Conservation (phyloP, 2,888 invertebrate species). For the Zhengitettix transpicula region DNA sequence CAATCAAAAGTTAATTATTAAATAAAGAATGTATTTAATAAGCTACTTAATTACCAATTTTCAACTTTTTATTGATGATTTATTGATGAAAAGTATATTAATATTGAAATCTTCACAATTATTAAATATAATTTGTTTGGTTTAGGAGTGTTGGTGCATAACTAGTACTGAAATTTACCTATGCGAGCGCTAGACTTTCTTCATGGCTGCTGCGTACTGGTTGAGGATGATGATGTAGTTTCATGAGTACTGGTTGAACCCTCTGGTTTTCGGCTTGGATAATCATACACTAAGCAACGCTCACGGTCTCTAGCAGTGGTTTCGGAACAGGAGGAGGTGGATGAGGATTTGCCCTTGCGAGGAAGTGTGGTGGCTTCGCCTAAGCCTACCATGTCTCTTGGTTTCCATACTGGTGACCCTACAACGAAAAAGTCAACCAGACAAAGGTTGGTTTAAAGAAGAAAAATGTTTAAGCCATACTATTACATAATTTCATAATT, state of each 20-base stretch:
- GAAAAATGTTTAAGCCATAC: no score
- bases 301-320: conserved; percentile 6
- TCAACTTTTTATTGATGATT: no score
- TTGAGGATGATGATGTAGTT: conserved; percentile 2
- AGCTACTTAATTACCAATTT: no score
- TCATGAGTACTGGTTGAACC: conserved; percentile 7
- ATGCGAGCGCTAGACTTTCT: conserved; percentile 1
- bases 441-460: neutral
- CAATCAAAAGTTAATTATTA: no score
- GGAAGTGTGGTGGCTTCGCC: conserved; percentile 45
- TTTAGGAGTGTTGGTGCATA: neutral
- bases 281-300: conserved; percentile 12
- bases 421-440: conserved; percentile 36
- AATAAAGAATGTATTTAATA: no score
- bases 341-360: conserved; percentile 31
- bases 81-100: no score
- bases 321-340: conserved; percentile 11
- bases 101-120: neutral
- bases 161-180: neutral
- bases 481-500: no score
- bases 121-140: neutral
- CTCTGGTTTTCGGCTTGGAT: conserved; percentile 9
- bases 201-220: conserved; percentile 6
- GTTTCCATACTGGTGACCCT: conserved; percentile 98
- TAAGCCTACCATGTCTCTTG: conserved; percentile 57